phyloP scores from a whole-genome alignment of 1,140 invertebrate species.

The Conus ventricosus region DNA sequence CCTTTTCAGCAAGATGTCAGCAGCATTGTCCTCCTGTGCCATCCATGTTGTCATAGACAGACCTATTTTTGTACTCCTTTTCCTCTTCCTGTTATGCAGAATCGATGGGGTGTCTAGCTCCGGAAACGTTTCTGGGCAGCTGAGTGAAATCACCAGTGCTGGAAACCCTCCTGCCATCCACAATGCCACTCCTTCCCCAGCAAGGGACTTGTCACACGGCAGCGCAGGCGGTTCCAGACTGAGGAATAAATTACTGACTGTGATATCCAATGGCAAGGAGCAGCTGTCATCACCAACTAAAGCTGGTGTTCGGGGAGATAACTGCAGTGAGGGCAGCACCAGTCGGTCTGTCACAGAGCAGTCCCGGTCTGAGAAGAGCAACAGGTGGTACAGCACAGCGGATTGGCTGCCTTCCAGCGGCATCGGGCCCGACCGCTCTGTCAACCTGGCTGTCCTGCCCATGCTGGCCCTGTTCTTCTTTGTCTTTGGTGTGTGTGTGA shows the following conservation, averaged over 20 bases:
- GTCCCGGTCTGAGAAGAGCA: no score
- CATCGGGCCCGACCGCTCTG: not conserved
- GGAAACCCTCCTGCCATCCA: not conserved
- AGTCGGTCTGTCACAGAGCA: not conserved
- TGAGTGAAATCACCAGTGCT: not conserved
- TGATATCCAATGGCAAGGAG: not conserved
- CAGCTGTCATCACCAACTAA: not conserved
- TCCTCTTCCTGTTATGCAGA: not conserved
- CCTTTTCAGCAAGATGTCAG: not conserved
- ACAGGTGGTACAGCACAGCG: constrained; percentile 30
- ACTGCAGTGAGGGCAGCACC: not conserved
- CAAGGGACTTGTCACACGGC: not conserved
- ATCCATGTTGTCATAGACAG: not conserved
- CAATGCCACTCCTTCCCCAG: not conserved
- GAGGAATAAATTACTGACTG: not conserved
- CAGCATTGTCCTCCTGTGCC: not conserved
- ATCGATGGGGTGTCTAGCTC: not conserved
- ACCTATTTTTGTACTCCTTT: not conserved
- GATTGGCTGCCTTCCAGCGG: constrained; percentile 25
- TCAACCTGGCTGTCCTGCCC: constrained; percentile 45
- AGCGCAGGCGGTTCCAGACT: not conserved
- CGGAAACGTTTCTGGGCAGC: not conserved
- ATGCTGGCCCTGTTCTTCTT: constrained; percentile 44
- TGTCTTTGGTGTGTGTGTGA: constrained; percentile 32
- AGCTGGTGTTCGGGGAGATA: not conserved